These are phyloP conservation scores for Fundulus diaphanus DNA, from an alignment of 2,797 vertebrate species.

Conservation along the genomic window DNA sequence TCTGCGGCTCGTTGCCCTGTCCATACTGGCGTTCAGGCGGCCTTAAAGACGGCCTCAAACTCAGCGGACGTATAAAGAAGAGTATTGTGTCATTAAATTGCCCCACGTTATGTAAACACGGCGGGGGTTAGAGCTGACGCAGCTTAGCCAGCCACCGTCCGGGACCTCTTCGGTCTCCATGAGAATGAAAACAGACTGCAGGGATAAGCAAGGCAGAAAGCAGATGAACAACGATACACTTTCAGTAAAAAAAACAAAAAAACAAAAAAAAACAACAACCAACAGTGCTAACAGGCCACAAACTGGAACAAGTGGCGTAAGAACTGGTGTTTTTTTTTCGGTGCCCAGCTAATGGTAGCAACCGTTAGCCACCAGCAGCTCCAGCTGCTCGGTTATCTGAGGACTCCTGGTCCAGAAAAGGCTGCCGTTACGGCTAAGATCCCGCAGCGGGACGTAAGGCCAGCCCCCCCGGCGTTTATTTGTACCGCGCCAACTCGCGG, in stretches of 20 bases:
- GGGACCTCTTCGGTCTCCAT: constrained; percentile 2
- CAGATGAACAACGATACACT: too few relatives aligned
- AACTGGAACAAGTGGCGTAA: not conserved
- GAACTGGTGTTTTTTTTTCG: constrained; percentile 53
- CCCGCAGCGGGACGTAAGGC: not conserved
- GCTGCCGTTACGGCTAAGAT: not conserved
- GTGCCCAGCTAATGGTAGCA: constrained; percentile 64
- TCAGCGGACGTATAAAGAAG: not conserved
- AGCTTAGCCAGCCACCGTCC: constrained; percentile 57
- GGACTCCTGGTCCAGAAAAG: constrained; percentile 9
- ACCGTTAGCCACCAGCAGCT: constrained; percentile 51
- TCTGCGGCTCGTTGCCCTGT: constrained; percentile 19
- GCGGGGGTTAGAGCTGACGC: constrained; percentile 67
- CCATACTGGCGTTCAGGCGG: not conserved
- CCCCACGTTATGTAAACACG: constrained; percentile 63
- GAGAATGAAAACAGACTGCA: not conserved
- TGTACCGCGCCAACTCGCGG: accelerated
- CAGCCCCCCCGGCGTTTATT: not conserved
- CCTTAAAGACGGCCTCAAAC: not conserved
- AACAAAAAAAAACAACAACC: too few relatives aligned
- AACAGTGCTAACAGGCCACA: too few relatives aligned
- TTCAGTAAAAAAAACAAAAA: not conserved
- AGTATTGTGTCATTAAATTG: constrained; percentile 19
- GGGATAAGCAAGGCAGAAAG: not conserved
- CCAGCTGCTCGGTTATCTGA: constrained; percentile 20